Base-by-base conservation (phyloP, 2,113 vertebrate species). In the Anoplopoma fimbria region DNA sequence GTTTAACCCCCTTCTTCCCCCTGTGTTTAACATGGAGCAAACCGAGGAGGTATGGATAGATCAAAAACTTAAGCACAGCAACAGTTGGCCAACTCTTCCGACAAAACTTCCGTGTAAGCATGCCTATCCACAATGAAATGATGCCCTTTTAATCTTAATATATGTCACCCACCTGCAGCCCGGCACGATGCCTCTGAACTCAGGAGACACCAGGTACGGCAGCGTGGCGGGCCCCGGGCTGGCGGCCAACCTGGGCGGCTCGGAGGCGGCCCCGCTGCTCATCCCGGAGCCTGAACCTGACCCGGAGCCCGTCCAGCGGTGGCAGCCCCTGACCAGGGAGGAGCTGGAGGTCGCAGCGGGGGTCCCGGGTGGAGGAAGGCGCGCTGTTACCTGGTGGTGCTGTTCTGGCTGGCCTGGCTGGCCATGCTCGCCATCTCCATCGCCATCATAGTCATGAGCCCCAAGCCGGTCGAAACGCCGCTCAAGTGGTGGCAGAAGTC, bases 321-420 rank as follows among this genome's bases (percentile, higher is more conserved):
- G 91, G 94, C 82, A 53, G 51, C 93, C 94, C 6, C 2, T 95
- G 87, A 84, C 3, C 75, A 92, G 74, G 77, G 83, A 89, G 23
- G 90, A 95, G 88, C 89, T 96, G 79, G 81, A 91, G 74, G 49
- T 23, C 0, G 78, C n/a, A 0, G 94, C 94, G 0, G 92, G 91
- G 87, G 93, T 1, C 77, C 92, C 0, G 73, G 82, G 0, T 96
- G 95, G 95, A 92, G 69, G 67, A 94, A 57, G 27, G 42, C 91
- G 21, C 95, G 94, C 8, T 79, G 62, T 17, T 87, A 92, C 42
- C 84, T 95, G 76, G 70, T 95, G 53, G 1, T 93, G 61, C 17
- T 94, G n/a, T 95, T 96, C 88, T 96, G 95, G 94, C 4, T 95
- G 27, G 3, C 60, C 21, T 96, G 95, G 94, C 0, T 95, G 45